Conservation (phyloP, 2,797 vertebrate species). For the Phoeniculus purpureus region DNA sequence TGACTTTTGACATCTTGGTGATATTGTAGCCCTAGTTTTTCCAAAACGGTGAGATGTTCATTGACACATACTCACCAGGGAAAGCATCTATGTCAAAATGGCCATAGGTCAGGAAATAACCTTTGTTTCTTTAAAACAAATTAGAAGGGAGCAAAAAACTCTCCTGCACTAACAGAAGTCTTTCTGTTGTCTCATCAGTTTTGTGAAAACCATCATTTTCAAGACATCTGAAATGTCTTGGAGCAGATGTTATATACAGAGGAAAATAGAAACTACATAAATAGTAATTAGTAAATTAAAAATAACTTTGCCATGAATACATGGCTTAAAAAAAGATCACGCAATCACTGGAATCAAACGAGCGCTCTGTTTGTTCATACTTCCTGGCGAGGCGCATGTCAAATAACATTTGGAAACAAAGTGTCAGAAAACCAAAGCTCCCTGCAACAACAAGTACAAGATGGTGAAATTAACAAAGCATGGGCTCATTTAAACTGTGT, state of each 20-base stretch:
- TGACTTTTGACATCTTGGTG: neutral
- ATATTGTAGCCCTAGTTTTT: neutral
- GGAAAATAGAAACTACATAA: conserved; percentile 58
- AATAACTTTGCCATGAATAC: conserved; percentile 55
- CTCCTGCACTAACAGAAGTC: neutral
- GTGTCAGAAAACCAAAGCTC: conserved; percentile 52
- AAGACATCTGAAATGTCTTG: neutral
- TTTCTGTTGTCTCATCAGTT: neutral
- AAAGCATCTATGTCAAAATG: neutral
- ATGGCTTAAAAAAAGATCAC: neutral
- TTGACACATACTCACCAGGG: neutral
- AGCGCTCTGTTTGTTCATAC: conserved; percentile 51
- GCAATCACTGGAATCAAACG: conserved; percentile 20
- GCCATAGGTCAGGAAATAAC: neutral
- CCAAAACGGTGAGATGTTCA: neutral
- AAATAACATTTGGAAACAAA: conserved; percentile 62
- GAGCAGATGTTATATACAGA: conserved; percentile 26
- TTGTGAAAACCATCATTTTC: conserved; percentile 17
- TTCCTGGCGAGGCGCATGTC: conserved; percentile 58
- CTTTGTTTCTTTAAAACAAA: neutral
- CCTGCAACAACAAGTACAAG: neutral
- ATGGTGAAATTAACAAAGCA: conserved; percentile 40
- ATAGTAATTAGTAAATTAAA: conserved; percentile 66
- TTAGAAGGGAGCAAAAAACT: neutral
- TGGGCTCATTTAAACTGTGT: neutral